phyloP scores from a whole-genome alignment of 2,113 vertebrate species.

The Mobula hypostoma region DNA sequence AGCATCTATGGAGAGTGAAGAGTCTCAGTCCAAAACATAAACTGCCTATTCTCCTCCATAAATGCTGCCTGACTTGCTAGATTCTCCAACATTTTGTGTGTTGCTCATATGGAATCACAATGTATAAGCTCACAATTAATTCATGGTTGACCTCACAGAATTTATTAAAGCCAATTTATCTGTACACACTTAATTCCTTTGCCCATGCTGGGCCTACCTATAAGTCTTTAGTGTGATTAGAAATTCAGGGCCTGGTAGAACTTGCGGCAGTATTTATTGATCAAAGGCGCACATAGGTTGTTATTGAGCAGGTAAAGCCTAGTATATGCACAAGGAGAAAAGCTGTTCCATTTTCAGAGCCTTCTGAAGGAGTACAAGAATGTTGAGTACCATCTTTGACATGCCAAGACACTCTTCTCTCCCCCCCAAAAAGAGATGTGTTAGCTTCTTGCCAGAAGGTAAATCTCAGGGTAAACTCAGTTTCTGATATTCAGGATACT shows the following conservation, averaged over 20 bases:
- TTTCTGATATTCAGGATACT: not conserved
- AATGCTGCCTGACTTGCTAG: too few relatives aligned
- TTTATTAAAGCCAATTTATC: not conserved
- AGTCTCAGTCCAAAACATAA: too few relatives aligned
- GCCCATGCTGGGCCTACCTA: not conserved
- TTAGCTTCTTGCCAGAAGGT: not conserved
- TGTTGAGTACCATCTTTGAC: not conserved
- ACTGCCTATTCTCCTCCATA: too few relatives aligned
- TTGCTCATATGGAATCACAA: not conserved
- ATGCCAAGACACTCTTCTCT: not conserved
- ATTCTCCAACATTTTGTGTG: too few relatives aligned
- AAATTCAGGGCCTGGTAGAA: not conserved
- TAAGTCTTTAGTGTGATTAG: not conserved
- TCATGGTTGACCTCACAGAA: not conserved
- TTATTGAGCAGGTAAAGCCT: not conserved
- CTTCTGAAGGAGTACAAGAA: not conserved
- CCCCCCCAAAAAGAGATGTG: not conserved
- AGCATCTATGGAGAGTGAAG: too few relatives aligned
- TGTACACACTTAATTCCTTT: not conserved
- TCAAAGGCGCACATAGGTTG: not conserved
- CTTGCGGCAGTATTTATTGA: not conserved
- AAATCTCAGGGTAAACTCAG: conserved; percentile 5
- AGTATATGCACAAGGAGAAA: not conserved
- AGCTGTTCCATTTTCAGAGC: not conserved
- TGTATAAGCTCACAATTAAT: not conserved